Evolutionary conservation across 2,797 vertebrate genomes (phyloP).

Genomic region (Nannoperca obscura): DNA sequence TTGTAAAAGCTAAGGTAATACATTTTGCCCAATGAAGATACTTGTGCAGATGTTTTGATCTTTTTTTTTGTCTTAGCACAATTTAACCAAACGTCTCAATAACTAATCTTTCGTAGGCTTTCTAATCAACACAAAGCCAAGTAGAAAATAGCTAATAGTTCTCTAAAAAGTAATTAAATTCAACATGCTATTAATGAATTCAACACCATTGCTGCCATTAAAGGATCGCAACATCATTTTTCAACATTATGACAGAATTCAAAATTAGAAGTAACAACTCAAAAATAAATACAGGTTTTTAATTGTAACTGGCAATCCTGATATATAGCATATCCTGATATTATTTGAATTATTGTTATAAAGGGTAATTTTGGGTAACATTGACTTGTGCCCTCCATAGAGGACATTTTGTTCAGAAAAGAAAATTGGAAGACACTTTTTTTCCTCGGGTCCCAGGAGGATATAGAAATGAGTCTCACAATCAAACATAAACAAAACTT

Average conservation of each 20-base stretch:
- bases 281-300: not conserved
- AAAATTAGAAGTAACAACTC: not conserved
- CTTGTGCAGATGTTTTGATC: constrained; percentile 11
- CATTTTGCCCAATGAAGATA: not conserved
- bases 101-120: not conserved
- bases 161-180: not conserved
- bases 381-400: no score
- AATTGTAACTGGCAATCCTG: not conserved
- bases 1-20: not conserved
- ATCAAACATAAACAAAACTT: not conserved
- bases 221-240: not conserved
- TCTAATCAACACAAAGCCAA: not conserved
- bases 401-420: no score
- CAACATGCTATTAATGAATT: not conserved
- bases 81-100: not conserved
- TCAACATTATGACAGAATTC: not conserved
- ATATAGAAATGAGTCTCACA: not conserved
- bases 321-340: not conserved
- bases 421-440: no score
- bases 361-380: not conserved
- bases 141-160: not conserved
- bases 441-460: no score
- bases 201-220: not conserved
- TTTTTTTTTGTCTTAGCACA: not conserved
- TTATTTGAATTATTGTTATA: not conserved